phyloP scores from a whole-genome alignment of 2,113 vertebrate species.

The Ondatra zibethicus region DNA sequence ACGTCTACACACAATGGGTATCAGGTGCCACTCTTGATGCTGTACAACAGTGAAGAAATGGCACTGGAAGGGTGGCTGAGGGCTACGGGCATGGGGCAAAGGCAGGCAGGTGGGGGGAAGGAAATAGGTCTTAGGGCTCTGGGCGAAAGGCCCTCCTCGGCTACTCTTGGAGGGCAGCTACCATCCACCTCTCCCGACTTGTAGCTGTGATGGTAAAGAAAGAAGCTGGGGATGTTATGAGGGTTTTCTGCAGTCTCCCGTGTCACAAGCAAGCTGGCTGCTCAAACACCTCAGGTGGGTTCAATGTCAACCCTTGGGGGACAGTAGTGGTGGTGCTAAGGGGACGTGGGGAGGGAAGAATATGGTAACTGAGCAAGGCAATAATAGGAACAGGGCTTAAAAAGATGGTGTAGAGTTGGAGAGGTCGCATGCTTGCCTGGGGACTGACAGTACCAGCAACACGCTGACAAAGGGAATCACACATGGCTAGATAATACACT shows the following conservation, averaged over 20 bases:
- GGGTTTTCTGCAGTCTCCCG: neutral
- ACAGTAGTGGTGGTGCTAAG: neutral
- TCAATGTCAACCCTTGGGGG: neutral
- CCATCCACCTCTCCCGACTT: neutral
- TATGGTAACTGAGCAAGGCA: neutral
- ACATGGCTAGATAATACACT: conserved; percentile 8
- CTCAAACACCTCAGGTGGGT: neutral
- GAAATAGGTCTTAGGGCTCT: neutral
- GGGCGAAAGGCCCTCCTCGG: neutral
- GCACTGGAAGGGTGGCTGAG: neutral
- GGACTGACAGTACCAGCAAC: neutral
- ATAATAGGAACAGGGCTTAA: neutral
- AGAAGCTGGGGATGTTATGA: neutral
- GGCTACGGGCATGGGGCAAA: neutral
- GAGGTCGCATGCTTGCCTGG: neutral
- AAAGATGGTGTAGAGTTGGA: neutral
- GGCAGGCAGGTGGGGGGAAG: neutral
- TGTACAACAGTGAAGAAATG: neutral
- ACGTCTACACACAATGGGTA: neutral
- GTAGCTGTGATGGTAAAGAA: neutral
- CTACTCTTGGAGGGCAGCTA: neutral
- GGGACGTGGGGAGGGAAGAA: neutral
- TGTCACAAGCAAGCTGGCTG: neutral
- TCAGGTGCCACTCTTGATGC: neutral
- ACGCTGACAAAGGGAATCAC: conserved; percentile 20